Percentiles rank a stretch among this genome's conserved stretches.
phyloP scores from a whole-genome alignment of 2,113 vertebrate species.

The Machaerirhynchus nigripectus region DNA sequence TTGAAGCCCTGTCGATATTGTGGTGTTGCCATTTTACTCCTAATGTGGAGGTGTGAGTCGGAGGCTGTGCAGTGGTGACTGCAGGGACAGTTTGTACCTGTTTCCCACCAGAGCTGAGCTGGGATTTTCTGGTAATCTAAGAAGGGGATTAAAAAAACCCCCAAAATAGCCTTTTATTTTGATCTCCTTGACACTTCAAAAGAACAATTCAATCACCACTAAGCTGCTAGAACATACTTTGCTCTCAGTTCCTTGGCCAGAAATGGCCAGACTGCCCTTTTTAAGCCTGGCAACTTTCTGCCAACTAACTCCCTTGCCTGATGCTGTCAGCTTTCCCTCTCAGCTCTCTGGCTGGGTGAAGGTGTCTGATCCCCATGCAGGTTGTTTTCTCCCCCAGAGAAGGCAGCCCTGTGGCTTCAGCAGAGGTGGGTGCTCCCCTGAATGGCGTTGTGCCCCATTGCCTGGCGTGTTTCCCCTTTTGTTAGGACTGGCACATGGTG shows the following conservation, averaged over 20 bases:
- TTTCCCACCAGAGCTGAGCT: constrained; percentile 79
- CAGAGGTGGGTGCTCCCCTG: not conserved
- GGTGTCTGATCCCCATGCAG: not conserved
- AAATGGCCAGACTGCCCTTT: not conserved
- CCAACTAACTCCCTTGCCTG: not conserved
- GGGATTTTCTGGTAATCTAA: constrained; percentile 82
- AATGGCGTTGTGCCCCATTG: rapidly evolving
- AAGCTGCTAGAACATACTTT: not conserved
- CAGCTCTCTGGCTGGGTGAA: not conserved
- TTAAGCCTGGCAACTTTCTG: not conserved
- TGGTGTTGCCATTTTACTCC: constrained; percentile 67
- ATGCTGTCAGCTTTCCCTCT: not conserved
- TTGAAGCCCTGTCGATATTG: not conserved
- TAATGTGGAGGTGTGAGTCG: constrained; percentile 73
- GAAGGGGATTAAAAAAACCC: not conserved
- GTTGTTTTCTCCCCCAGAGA: not conserved
- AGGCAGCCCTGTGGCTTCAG: not conserved
- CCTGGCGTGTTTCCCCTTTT: rapidly evolving
- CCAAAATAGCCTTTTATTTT: constrained; percentile 3
- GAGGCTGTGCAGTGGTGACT: constrained; percentile 75
- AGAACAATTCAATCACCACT: not conserved
- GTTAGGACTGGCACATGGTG: not conserved
- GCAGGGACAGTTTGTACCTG: constrained; percentile 83
- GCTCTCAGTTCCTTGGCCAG: not conserved
- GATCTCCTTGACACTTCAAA: constrained; percentile 38